Conservation (phyloP, 2,888 invertebrate genomes). For the Drosophila mettleri region DNA sequence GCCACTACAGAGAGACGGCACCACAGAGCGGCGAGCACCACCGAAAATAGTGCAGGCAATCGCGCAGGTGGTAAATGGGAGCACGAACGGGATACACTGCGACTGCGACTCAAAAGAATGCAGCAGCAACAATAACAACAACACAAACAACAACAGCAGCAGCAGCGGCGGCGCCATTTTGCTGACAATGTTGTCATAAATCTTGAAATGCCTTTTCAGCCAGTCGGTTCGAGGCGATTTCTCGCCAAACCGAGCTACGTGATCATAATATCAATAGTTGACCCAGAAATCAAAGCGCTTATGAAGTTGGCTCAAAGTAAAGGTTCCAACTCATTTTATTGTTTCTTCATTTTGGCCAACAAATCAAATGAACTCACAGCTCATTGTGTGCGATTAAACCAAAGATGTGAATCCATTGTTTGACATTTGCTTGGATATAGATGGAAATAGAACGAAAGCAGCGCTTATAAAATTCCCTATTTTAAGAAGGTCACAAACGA, state of each 20-base stretch:
- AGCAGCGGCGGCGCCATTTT: constrained; percentile 55
- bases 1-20: constrained; percentile 25
- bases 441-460: constrained; percentile 15
- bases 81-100: constrained; percentile 66
- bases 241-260: constrained; percentile 72
- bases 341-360: constrained; percentile 25
- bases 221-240: constrained; percentile 61
- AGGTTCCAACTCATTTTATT: constrained; percentile 30
- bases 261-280: constrained; percentile 80
- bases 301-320: constrained; percentile 29
- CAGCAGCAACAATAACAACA: constrained; percentile 33
- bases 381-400: constrained; percentile 39
- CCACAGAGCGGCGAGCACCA: constrained; percentile 22
- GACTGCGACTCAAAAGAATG: constrained; percentile 54
- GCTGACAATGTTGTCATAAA: constrained; percentile 58
- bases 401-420: constrained; percentile 37
- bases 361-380: constrained; percentile 27
- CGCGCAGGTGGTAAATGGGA: constrained; percentile 78
- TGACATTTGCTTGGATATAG: constrained; percentile 15
- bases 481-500: constrained; percentile 30
- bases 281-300: constrained; percentile 64
- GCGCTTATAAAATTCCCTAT: constrained; percentile 14
- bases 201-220: constrained; percentile 59
- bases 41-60: constrained; percentile 72
- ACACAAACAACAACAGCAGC: constrained; percentile 34